Evolutionary conservation across 2,113 vertebrate species (phyloP).

Genomic region (Peromyscus leucopus): DNA sequence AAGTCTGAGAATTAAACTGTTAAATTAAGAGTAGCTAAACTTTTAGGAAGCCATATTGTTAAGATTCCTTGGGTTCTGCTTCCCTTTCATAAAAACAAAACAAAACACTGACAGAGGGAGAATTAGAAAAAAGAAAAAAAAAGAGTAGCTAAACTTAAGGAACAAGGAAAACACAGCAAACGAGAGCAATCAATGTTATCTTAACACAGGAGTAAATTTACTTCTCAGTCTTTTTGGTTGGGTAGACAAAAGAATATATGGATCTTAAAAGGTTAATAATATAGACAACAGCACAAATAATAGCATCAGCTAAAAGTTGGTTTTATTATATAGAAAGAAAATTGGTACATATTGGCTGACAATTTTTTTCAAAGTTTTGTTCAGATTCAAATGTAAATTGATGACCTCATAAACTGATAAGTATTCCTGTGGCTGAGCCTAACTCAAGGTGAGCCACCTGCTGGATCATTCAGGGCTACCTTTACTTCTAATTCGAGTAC

Average conservation of each 20-base stretch:
- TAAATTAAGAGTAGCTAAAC: background rate
- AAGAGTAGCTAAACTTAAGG: background rate
- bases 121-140: too few relatives aligned
- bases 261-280: constrained; percentile 22
- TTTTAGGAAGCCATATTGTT: background rate
- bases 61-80: too few relatives aligned
- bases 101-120: too few relatives aligned
- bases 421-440: background rate
- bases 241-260: background rate
- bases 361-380: background rate
- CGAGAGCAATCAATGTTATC: background rate
- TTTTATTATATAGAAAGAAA: background rate
- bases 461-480: fast-evolving
- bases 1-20: background rate
- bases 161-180: background rate
- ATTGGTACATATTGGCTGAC: background rate
- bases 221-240: background rate
- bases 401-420: background rate
- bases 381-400: background rate
- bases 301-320: background rate
- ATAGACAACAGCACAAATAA: background rate
- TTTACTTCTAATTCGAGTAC: background rate
- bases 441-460: background rate
- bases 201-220: background rate
- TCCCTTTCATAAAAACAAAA: too few relatives aligned